phyloP scores from a whole-genome alignment of 1,140 invertebrate species.

The Lutraria rhynchaena region DNA sequence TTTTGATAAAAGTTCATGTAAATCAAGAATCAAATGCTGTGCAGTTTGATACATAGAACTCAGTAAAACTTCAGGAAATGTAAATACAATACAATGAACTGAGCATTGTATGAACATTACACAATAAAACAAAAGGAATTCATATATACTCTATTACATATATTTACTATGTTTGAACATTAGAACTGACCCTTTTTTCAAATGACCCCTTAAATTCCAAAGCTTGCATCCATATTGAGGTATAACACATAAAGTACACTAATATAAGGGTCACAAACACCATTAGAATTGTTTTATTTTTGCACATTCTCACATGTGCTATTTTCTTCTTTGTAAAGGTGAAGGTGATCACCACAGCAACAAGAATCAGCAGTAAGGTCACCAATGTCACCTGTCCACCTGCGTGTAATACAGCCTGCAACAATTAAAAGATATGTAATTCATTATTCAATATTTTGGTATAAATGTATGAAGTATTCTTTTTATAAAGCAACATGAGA shows the following conservation, averaged over 20 bases:
- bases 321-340: constrained; percentile 63
- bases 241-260: constrained; percentile 77
- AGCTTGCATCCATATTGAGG: constrained; percentile 77
- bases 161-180: constrained; percentile 36
- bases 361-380: constrained; percentile 64
- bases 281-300: constrained; percentile 75
- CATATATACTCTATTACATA: too few species aligned
- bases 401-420: constrained; percentile 46
- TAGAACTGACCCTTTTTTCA: constrained; percentile 68
- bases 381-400: constrained; percentile 63
- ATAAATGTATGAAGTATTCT: too few species aligned
- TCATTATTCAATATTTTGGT: too few species aligned
- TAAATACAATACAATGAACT: too few species aligned
- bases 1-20: too few species aligned
- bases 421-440: neutral
- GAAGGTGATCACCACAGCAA: constrained; percentile 62
- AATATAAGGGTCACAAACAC: constrained; percentile 72
- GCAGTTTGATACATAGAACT: too few species aligned
- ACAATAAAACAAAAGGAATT: too few species aligned
- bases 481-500: too few species aligned
- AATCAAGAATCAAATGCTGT: too few species aligned
- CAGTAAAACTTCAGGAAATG: too few species aligned
- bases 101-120: too few species aligned
- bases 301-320: constrained; percentile 66
- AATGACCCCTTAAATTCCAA: constrained; percentile 76